Evolutionary conservation across 1,140 invertebrate species (phyloP).

Genomic region (Aphelenchoides fujianensis): DNA sequence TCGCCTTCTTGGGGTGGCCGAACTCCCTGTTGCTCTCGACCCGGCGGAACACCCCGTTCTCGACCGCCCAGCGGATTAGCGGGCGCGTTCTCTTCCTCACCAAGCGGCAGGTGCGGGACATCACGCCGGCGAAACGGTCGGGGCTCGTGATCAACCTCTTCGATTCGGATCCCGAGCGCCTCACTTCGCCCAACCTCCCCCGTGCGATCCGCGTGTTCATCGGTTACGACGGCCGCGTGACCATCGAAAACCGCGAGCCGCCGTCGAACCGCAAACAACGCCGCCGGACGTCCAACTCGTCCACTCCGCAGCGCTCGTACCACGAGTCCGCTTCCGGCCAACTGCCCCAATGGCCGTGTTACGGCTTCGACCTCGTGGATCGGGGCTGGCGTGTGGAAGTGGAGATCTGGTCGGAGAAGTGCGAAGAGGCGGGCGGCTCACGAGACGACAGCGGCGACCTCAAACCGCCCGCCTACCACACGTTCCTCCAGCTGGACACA

Average conservation of each 20-base stretch:
- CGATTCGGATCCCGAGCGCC: not conserved
- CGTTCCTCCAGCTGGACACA: slow-evolving; percentile 54
- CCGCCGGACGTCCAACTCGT: not conserved
- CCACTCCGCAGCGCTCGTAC: not conserved
- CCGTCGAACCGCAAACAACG: slow-evolving; percentile 20
- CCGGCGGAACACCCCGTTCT: slow-evolving; percentile 17
- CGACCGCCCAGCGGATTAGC: slow-evolving; percentile 34
- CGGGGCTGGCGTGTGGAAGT: slow-evolving; percentile 54
- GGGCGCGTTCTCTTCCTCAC: slow-evolving; percentile 38
- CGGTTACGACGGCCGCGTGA: slow-evolving; percentile 56
- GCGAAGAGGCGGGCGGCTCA: slow-evolving; percentile 19
- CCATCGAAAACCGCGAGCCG: slow-evolving; percentile 47
- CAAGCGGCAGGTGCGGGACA: slow-evolving; percentile 20
- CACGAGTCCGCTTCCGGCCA: slow-evolving; percentile 39
- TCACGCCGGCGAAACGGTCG: slow-evolving; percentile 6
- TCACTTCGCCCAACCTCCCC: slow-evolving; percentile 9
- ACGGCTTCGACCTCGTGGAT: slow-evolving; percentile 52
- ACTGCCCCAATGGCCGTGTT: slow-evolving; percentile 38
- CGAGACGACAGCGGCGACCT: not conserved
- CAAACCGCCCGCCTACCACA: slow-evolving; percentile 29
- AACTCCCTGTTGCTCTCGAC: slow-evolving; percentile 47
- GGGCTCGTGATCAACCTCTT: not conserved
- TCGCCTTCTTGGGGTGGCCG: slow-evolving; percentile 55
- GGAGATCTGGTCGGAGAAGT: slow-evolving; percentile 50
- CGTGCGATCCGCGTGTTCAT: slow-evolving; percentile 20